Base-by-base conservation (phyloP, 2,888 invertebrate genomes). In the Parascotia fuliginaria region DNA sequence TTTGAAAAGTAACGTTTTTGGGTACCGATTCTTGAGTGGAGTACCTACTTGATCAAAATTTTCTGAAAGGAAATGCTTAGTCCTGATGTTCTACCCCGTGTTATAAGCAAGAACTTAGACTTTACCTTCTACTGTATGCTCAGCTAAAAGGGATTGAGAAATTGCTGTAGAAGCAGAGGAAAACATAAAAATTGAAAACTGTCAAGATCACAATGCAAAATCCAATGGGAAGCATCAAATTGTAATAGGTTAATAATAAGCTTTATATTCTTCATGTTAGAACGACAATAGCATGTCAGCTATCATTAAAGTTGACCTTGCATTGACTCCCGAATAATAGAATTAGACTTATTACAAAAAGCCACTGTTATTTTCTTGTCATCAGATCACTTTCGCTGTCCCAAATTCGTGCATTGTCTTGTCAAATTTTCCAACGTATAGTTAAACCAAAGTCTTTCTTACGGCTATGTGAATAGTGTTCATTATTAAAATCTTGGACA, bases 311-410 rank as follows among this genome's bases (percentile, higher is more conserved):
- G 6, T 9, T 47, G 62, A 67, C 62, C 67, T 67, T 67, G 60
- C 48, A 57, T 55, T 42, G 33, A 29, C 48, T 34, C 48, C 40
- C 24, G 44, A 50, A 60, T 43, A 67, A 55, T 41, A 64, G 49
- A 56, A 53, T 51, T 42, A 51, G 58, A 43, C 48, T 36, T 62
- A 57, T 60, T 60, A 65, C 68, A 49, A 65, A 65, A 62, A 65
- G 48, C 42, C 39, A 44, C 50, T 9, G 28, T 49, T 52, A 67
- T 67, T 67, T 65, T 65, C 63, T 55, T 65, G 66, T 60, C 62
- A 68, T 41, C 49, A 11, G 27, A 67, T 50, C 45, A 68, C 67
- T 67, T 67, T 67, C 67, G 57, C 65, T 65, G 62, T 11, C 43
- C 67, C 12, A 62, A 47, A 54, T 67, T 16, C 32, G 15, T 28